A percentile compares a stretch with the other conserved stretches of the same genome.
phyloP scores from a whole-genome alignment of 2,113 vertebrate species.

The Mirza zaza region DNA sequence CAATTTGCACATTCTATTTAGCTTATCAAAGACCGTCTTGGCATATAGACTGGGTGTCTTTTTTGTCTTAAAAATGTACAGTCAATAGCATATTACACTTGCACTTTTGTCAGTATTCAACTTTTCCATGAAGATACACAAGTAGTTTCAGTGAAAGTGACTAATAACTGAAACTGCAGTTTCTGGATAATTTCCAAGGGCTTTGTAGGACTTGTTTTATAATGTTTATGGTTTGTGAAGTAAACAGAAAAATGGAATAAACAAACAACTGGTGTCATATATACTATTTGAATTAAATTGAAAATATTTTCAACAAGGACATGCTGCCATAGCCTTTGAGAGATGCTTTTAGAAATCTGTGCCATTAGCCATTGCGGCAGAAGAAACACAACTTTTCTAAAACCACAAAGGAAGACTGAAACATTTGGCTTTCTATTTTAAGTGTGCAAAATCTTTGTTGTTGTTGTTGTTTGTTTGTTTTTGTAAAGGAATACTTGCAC shows the following conservation, averaged over 20 bases:
- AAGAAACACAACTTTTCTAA: conserved; percentile 53
- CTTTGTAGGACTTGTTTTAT: conserved; percentile 81
- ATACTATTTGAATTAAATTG: conserved; percentile 72
- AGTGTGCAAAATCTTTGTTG: not conserved
- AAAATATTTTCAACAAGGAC: conserved; percentile 70
- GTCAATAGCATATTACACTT: conserved; percentile 45
- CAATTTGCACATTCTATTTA: not conserved
- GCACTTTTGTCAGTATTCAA: conserved; percentile 66
- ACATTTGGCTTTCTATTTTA: conserved; percentile 35
- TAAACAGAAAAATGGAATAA: conserved; percentile 83
- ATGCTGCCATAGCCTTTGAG: not conserved
- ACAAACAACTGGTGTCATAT: conserved; percentile 81
- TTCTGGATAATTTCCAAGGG: conserved; percentile 80
- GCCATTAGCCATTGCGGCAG: not conserved
- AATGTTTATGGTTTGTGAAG: conserved; percentile 80
- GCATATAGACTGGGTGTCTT: rapidly evolving
- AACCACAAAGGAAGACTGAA: conserved; percentile 38
- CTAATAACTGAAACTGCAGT: conserved; percentile 78
- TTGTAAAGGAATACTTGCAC: conserved; percentile 45
- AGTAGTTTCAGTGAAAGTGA: conserved; percentile 74
- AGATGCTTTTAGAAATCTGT: conserved; percentile 33
- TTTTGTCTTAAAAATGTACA: conserved; percentile 46
- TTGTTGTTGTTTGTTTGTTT: not conserved
- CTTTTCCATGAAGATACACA: conserved; percentile 75
- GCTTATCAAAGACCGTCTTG: not conserved